Conservation (phyloP, 2,888 invertebrate genomes). For the Agrotis puta region DNA sequence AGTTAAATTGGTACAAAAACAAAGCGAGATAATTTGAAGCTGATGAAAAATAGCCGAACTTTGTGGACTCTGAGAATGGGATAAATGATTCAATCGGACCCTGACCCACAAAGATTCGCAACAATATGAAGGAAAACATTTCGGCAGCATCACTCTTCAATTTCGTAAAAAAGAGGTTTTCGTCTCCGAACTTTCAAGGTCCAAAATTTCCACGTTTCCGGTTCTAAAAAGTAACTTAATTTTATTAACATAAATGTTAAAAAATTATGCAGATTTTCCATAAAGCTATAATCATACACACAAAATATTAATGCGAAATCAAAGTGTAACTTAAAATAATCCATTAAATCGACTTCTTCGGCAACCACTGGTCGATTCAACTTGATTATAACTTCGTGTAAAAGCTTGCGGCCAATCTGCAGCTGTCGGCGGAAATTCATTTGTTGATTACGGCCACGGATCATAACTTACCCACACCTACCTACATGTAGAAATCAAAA, state of each 20-base stretch:
- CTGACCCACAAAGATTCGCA: slow-evolving; percentile 35
- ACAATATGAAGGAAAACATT: slow-evolving; percentile 40
- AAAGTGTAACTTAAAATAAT: background rate
- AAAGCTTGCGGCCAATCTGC: slow-evolving; percentile 6
- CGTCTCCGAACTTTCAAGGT: slow-evolving; percentile 43
- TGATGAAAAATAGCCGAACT: slow-evolving; percentile 44
- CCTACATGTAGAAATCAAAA: background rate
- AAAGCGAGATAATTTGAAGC: slow-evolving; percentile 15
- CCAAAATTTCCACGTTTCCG: slow-evolving; percentile 42
- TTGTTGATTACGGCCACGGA: slow-evolving; percentile 5
- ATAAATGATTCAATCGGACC: slow-evolving; percentile 53
- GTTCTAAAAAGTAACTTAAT: slow-evolving; percentile 41
- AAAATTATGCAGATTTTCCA: no score
- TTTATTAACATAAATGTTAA: no score
- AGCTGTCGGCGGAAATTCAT: background rate
- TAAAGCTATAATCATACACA: background rate
- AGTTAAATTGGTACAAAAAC: slow-evolving; percentile 12
- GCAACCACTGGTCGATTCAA: background rate
- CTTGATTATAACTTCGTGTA: slow-evolving; percentile 22
- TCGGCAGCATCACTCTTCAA: slow-evolving; percentile 35
- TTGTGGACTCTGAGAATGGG: slow-evolving; percentile 21
- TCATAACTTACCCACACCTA: background rate
- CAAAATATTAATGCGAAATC: background rate
- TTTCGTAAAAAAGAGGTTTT: slow-evolving; percentile 36
- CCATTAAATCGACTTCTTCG: background rate